Evolutionary conservation across 2,113 vertebrate species (phyloP), one percentile per base, ranked within the genome.

Genomic region (Trichomycterus rosablanca): DNA sequence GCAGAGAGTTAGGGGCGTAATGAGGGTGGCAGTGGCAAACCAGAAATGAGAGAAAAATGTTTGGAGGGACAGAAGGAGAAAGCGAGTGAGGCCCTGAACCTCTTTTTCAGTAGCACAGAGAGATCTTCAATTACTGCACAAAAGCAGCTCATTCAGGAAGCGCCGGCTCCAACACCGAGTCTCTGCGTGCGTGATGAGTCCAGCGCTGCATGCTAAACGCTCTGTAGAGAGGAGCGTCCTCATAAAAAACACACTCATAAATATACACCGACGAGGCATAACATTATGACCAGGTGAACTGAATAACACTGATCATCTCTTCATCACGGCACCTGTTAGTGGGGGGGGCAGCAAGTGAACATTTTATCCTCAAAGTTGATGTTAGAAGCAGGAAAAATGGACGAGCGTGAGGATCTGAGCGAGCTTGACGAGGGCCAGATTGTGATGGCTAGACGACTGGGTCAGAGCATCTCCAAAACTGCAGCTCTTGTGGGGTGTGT

Each of bases 81-180:
- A 42, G 39, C 20, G 49, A 72, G 61, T 62, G 71, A 74, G 77
- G 76, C 77, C 75, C 75, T 71, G 67, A 63, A 68, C 63, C 42
- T 76, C 76, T 80, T 84, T 83, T 78, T 78, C 60, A 71, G 73
- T 66, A 70, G 67, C 78, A 83, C 77, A 78, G 80, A 80, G 74
- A 65, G 72, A 87, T 86, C 89, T 91, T 86, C 84, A 90, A 88
- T 86, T 86, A 83, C 80, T 70, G 86, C 82, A 95, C 91, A 91
- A 94, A 95, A 88, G 85, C 80, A 78, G 76, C 87, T 90, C 88
- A 88, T 91, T 94, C 87, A 92, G 81, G 78, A 83, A 79, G 74
- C 74, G 82, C 84, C 84, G 78, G 79, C 84, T 87, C 74, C 78
- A 86, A 76, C 83, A 74, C 79, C 14, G 81, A 84, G 81, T 83